These are phyloP conservation scores for Pollenia amentaria DNA, from an alignment of 2,888 invertebrate species.

Conservation along the genomic window DNA sequence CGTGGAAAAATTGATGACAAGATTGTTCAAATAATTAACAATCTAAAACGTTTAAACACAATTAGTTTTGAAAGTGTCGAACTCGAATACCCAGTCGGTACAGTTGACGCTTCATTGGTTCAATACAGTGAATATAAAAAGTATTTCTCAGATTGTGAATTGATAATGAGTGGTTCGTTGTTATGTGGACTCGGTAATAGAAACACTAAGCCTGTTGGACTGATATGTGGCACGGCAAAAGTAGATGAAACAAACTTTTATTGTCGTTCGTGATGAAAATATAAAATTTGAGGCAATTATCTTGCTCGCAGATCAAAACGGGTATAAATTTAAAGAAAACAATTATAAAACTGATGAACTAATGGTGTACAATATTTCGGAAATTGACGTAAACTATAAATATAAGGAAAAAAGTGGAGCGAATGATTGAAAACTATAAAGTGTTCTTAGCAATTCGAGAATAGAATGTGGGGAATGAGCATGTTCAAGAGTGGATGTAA, in stretches of 20 bases:
- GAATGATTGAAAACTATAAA: too few relatives aligned
- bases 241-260: too few relatives aligned
- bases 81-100: slow-evolving; percentile 13
- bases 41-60: too few relatives aligned
- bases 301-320: too few relatives aligned
- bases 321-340: background rate
- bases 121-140: background rate
- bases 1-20: background rate
- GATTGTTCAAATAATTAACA: background rate
- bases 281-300: background rate
- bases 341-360: background rate
- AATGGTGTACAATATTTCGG: too few relatives aligned
- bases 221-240: too few relatives aligned
- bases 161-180: background rate
- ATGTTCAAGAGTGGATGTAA: slow-evolving; percentile 51
- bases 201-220: background rate
- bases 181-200: slow-evolving; percentile 1
- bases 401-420: too few relatives aligned
- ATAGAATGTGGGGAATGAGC: slow-evolving; percentile 34
- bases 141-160: background rate
- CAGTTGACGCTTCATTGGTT: slow-evolving; percentile 10
- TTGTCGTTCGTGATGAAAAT: background rate
- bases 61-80: background rate
- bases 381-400: too few relatives aligned
- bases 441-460: too few relatives aligned